These are phyloP conservation scores for Isotomurus palustris DNA, from an alignment of 2,888 invertebrate species.

Conservation along the genomic window DNA sequence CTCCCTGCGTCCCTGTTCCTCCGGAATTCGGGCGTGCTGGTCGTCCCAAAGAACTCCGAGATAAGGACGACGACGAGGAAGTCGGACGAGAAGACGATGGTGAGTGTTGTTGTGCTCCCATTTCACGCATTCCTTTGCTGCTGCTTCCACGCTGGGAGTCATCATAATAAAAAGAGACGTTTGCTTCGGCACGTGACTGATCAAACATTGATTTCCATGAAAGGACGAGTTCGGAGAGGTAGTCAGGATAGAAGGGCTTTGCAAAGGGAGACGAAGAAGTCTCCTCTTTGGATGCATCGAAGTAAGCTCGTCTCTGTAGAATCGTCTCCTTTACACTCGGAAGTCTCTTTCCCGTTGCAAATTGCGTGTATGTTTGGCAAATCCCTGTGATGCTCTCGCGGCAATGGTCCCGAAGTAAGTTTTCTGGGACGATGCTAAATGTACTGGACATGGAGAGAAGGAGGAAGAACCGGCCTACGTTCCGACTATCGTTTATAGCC, in stretches of 20 bases:
- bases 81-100: conserved; percentile 1
- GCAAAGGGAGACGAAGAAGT: background rate
- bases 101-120: background rate
- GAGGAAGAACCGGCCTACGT: conserved; percentile 34
- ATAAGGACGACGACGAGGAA: background rate
- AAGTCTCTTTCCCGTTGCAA: background rate
- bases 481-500: conserved; percentile 29
- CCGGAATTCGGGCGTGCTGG: too few relatives aligned
- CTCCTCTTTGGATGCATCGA: background rate
- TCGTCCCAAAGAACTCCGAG: background rate
- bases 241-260: background rate
- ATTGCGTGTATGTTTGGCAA: conserved; percentile 8
- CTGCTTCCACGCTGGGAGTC: background rate
- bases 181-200: conserved; percentile 10
- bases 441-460: conserved; percentile 31
- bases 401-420: conserved; percentile 30
- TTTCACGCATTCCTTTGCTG: background rate
- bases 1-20: too few relatives aligned
- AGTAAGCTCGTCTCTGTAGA: background rate
- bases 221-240: conserved; percentile 4
- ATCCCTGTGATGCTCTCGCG: conserved; percentile 6
- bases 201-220: conserved; percentile 9
- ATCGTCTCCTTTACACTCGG: background rate
- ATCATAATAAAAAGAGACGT: conserved; percentile 13
- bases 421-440: conserved; percentile 34